phyloP scores from a whole-genome alignment of 30 jellyfish, hydroid and myxozoan genomes.

The Cassiopea xamachana region DNA sequence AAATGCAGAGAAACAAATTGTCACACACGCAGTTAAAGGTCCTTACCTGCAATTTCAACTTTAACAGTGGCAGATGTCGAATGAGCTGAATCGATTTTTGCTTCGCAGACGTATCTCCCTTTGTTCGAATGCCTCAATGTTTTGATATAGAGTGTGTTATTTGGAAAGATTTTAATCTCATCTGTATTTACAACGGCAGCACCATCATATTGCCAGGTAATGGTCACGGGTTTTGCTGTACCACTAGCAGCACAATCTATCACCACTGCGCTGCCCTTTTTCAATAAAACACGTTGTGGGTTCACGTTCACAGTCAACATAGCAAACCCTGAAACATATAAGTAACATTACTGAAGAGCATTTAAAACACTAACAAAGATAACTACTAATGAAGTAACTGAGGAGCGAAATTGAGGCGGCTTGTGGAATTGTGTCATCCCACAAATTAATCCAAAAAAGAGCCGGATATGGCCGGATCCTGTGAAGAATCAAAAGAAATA shows the following conservation, averaged over 20 bases:
- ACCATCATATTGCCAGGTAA: conserved; percentile 58
- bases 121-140: conserved; percentile 42
- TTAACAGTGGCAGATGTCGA: conserved; percentile 42
- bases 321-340: conserved; percentile 15
- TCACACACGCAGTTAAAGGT: too few species aligned
- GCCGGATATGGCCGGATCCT: not conserved
- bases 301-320: conserved; percentile 43
- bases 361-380: not conserved
- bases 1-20: too few species aligned
- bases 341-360: not conserved
- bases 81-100: conserved; percentile 24
- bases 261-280: conserved; percentile 28
- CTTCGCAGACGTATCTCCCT: conserved; percentile 85
- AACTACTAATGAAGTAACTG: not conserved
- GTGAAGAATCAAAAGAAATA: not conserved
- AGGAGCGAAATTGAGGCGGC: not conserved
- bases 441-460: not conserved
- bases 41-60: conserved; percentile 85
- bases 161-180: conserved; percentile 48
- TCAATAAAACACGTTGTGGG: conserved; percentile 1
- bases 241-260: conserved; percentile 64
- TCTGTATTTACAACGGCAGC: conserved; percentile 33
- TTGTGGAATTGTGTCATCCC: too few species aligned
- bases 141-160: conserved; percentile 76
- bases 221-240: conserved; percentile 40